Percentiles rank a stretch among this genome's conserved stretches.
Evolutionary conservation across 2,797 vertebrate species (phyloP).

Genomic region (Okamejei kenojei): DNA sequence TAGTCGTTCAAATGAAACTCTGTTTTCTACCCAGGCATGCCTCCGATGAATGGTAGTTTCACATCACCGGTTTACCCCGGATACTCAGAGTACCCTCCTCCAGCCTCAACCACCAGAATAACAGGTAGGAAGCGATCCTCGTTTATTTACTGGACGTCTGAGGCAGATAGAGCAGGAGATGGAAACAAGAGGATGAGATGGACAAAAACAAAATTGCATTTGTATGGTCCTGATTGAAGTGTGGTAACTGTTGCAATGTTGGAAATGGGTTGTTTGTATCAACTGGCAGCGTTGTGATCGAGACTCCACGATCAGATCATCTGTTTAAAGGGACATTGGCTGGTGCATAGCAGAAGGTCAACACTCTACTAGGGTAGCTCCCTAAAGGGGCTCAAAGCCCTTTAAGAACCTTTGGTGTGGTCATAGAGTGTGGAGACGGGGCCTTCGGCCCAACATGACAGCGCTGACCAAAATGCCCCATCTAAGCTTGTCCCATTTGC

Average conservation of each 20-base stretch:
- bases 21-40: neutral
- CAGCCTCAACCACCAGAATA: neutral
- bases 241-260: neutral
- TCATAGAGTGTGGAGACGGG: too few species aligned
- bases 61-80: neutral
- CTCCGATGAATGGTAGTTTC: neutral
- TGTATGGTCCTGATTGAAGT: neutral
- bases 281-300: neutral
- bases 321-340: neutral
- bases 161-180: neutral
- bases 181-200: neutral
- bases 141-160: neutral
- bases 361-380: neutral
- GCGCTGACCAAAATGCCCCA: too few species aligned
- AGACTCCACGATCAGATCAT: neutral
- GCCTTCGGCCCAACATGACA: too few species aligned
- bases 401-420: too few species aligned
- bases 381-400: neutral
- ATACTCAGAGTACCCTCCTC: neutral
- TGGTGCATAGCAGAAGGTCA: neutral
- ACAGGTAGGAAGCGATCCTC: neutral
- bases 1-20: neutral
- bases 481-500: too few species aligned
- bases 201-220: neutral
- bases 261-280: neutral